A percentile compares a stretch with the other conserved stretches of the same genome.
Conservation (phyloP, 1,140 invertebrate genomes). For the Zelostemma sp. region DNA sequence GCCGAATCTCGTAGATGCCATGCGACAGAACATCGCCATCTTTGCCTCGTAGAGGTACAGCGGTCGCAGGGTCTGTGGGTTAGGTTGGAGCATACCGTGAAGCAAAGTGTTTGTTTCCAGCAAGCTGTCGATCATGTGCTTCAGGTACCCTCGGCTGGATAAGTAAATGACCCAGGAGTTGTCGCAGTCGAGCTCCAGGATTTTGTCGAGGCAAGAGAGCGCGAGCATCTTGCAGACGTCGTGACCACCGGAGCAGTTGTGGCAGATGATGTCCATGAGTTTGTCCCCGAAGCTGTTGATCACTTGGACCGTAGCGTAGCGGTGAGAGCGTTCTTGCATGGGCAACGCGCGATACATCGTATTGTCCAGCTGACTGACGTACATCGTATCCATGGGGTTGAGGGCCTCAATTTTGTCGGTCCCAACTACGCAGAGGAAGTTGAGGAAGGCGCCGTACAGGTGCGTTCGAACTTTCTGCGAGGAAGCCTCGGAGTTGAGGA, state of each 20-base stretch:
- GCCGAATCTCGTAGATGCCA: slow-evolving; percentile 79
- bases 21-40: slow-evolving; percentile 83
- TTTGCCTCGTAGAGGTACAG: slow-evolving; percentile 91
- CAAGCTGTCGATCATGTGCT: slow-evolving; percentile 86
- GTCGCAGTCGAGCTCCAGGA: slow-evolving; percentile 81
- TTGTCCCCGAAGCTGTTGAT: slow-evolving; percentile 82
- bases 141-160: slow-evolving; percentile 84
- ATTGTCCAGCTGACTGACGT: slow-evolving; percentile 75
- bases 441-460: slow-evolving; percentile 82
- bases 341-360: slow-evolving; percentile 63
- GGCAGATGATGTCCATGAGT: slow-evolving; percentile 85
- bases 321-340: slow-evolving; percentile 66
- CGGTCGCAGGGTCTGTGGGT: slow-evolving; percentile 78
- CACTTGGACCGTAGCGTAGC: slow-evolving; percentile 68
- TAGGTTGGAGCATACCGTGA: slow-evolving; percentile 76
- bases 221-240: slow-evolving; percentile 92
- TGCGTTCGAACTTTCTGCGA: slow-evolving; percentile 88
- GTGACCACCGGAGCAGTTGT: slow-evolving; percentile 88
- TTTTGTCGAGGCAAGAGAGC: slow-evolving; percentile 83
- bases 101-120: slow-evolving; percentile 81
- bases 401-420: slow-evolving; percentile 61
- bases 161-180: slow-evolving; percentile 82
- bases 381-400: slow-evolving; percentile 53
- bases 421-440: slow-evolving; percentile 83
- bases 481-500: slow-evolving; percentile 77